Base-by-base conservation (phyloP, 2,113 vertebrate genomes). In the Nothocercus julius region DNA sequence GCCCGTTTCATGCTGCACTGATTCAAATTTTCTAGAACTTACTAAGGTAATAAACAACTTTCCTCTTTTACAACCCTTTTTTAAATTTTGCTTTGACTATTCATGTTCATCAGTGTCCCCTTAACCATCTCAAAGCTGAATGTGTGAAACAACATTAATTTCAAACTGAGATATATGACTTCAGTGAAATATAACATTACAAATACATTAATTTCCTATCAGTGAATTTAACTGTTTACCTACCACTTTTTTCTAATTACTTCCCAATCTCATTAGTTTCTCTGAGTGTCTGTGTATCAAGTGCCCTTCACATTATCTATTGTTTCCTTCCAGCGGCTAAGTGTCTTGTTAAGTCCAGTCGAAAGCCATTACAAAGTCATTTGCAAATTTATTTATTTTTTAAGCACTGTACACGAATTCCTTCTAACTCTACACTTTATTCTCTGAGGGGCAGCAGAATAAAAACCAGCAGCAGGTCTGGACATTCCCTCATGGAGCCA, bases 141-240 rank as follows among this genome's bases (percentile, higher is more conserved):
- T 85, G 61, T 56, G 38, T 78, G 62, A 87, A 96, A 91, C 81
- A 81, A 9, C 19, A 49, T 88, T 74, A 68, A 49, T 63, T 93
- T 45, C 63, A 89, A 14, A 88, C 73, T 64, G 77, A 95, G 64
- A 75, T 74, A 56, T 67, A 61, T 27, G 77, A 72, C 92, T 95
- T 78, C 40, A 75, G 27, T 53, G 30, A 88, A 91, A 82, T 88
- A 72, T 25, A 86, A 44, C 4, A 74, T 90, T 81, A 83, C 78
- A 49, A 68, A 88, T 92, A 92, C 85, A 64, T 86, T 81, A 77
- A 85, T 95, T 88, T 86, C 66, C 53, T 93, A 40, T 82, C 38
- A 24, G 17, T 86, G 61, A 92, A 83, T 45, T n/a, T 79, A 89
- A 90, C 79, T 90, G 58, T 95, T 96, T 94, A 86, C 88, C 88